Evolutionary conservation across 2,113 vertebrate genomes (phyloP).

Genomic region (Electrona antarctica): DNA sequence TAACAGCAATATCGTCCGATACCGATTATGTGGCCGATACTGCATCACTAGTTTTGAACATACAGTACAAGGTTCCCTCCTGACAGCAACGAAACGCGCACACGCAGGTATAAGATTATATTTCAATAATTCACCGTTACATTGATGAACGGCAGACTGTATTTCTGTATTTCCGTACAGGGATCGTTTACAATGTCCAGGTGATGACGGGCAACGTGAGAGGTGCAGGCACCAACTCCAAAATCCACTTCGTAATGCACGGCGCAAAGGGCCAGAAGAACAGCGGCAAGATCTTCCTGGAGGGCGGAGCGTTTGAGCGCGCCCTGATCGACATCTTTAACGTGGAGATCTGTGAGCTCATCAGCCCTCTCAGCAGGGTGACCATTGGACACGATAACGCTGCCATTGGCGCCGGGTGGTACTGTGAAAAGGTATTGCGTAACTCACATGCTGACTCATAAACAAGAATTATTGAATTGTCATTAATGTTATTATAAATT

Average conservation of each 20-base stretch:
- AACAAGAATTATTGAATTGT: too few species aligned
- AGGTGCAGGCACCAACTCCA: slow-evolving; percentile 96
- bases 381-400: slow-evolving; percentile 92
- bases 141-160: not conserved
- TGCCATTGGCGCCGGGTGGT: slow-evolving; percentile 92
- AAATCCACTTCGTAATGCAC: slow-evolving; percentile 93
- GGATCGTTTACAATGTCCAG: slow-evolving; percentile 90
- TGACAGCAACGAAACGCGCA: not conserved
- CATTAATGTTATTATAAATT: too few species aligned
- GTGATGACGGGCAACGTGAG: slow-evolving; percentile 91
- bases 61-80: too few species aligned
- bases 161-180: slow-evolving; percentile 64
- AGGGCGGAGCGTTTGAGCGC: slow-evolving; percentile 93
- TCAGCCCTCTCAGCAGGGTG: slow-evolving; percentile 94
- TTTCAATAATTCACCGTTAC: not conserved
- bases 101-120: not conserved
- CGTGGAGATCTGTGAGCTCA: slow-evolving; percentile 88
- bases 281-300: slow-evolving; percentile 93
- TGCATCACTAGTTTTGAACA: too few species aligned
- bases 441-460: not conserved
- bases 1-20: too few species aligned
- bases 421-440: slow-evolving; percentile 90
- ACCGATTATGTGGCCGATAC: too few species aligned
- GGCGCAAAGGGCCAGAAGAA: slow-evolving; percentile 92
- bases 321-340: slow-evolving; percentile 93